These are phyloP conservation scores for Anthopleura sola DNA, from an alignment of 64 coral and sea anemone genomes.

Conservation along the genomic window DNA sequence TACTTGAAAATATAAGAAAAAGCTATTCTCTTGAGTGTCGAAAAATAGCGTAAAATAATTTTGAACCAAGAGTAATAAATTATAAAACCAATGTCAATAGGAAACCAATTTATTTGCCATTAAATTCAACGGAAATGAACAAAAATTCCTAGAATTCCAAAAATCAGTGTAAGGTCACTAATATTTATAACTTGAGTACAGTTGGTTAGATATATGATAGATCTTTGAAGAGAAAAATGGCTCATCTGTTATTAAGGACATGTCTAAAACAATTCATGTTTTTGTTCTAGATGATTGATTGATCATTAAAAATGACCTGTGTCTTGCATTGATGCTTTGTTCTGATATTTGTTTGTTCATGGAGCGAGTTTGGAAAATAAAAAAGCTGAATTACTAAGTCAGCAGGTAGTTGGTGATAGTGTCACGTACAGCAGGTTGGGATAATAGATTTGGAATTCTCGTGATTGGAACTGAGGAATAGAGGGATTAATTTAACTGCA, in stretches of 20 bases:
- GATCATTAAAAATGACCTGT: neutral
- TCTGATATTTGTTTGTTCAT: neutral
- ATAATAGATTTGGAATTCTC: neutral
- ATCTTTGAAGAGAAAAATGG: neutral
- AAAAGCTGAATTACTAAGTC: neutral
- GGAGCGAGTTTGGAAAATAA: neutral
- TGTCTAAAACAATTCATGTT: neutral
- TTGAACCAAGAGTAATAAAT: neutral
- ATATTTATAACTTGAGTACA: neutral
- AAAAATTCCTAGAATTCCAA: neutral
- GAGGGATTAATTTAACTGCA: no score
- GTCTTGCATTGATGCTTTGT: neutral
- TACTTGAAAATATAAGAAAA: neutral
- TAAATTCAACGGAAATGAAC: neutral
- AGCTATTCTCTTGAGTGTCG: neutral
- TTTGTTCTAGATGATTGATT: neutral
- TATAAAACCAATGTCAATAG: neutral
- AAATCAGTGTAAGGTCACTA: neutral
- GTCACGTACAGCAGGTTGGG: neutral
- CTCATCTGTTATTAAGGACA: constrained; percentile 1
- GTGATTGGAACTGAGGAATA: neutral
- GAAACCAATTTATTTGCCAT: neutral
- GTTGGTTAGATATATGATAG: neutral
- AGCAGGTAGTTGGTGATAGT: neutral
- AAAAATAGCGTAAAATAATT: neutral